phyloP scores from a whole-genome alignment of 2,113 vertebrate genomes.

The Mustela lutreola region DNA sequence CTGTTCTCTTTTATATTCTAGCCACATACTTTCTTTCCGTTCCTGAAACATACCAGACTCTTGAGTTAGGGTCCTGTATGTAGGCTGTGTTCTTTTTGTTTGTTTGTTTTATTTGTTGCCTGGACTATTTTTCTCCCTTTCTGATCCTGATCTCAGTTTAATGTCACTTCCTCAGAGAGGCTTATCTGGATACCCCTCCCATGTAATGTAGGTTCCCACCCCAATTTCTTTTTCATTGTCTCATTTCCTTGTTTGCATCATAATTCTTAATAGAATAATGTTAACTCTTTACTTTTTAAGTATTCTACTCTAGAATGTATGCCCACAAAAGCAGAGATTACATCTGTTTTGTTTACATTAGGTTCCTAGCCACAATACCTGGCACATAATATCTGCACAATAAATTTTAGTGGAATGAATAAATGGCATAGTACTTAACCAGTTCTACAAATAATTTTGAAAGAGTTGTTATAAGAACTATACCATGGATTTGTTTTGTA shows the following conservation, averaged over 20 bases:
- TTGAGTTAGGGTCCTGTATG: background rate
- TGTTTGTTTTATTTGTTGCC: background rate
- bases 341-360: background rate
- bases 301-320: slow-evolving; percentile 22
- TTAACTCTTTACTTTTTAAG: background rate
- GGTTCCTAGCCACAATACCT: background rate
- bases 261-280: slow-evolving; percentile 29
- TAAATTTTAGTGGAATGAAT: slow-evolving; percentile 42
- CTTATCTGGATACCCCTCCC: background rate
- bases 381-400: background rate
- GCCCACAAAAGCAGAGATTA: background rate
- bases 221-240: background rate
- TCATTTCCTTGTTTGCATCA: slow-evolving; percentile 17
- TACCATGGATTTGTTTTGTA: background rate
- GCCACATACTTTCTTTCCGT: background rate
- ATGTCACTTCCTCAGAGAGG: background rate
- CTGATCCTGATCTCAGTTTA: slow-evolving; percentile 17
- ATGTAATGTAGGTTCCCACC: background rate
- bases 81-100: background rate
- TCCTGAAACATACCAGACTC: background rate
- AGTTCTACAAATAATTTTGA: slow-evolving; percentile 40
- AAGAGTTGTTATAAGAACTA: slow-evolving; percentile 43
- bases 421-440: slow-evolving; percentile 26
- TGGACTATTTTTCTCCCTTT: background rate
- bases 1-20: background rate